Evolutionary conservation across 1,140 invertebrate genomes (phyloP), one percentile per base, ranked within the genome.

Genomic region (Mesaphorura yosii): DNA sequence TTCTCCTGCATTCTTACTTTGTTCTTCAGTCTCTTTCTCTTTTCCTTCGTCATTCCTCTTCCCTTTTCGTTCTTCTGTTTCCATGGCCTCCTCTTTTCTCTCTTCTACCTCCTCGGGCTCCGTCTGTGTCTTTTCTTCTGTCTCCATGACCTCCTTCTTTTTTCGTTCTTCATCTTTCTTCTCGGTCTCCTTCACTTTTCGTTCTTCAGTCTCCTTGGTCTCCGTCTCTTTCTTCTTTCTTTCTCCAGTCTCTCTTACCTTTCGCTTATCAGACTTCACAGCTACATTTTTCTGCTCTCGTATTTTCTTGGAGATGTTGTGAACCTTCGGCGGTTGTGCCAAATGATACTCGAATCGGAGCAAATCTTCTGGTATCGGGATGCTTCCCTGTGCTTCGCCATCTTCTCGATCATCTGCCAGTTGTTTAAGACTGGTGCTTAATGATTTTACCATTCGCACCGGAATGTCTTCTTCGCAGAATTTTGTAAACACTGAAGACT

Each of bases 401-500:
- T 41, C 34, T 48, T 50, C 52, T 46, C 23, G n/a, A 23, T 46
- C 23, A 15, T 42, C 15, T 10, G 37, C 26, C 10, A 17, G 23
- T 3, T 42, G 14, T 10, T 42, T 34, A 14, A 53, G 17, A 10
- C 37, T 20, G 22, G n/a, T 19, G 29, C 12, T 23, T 2, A 3
- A 4, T 22, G 41, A 4, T n/a, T 47, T 37, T 46, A 39, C 25
- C 22, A 26, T 29, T 37, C 31, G 22, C 27, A 34, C 19, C 37
- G 48, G 20, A 15, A 88, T 70, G 66, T 90, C 84, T 19, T 89
- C 74, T 74, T 95, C 90, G 74, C 89, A 93, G 66, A 90, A 90
- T 64, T 83, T 85, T 0, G 89, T 93, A 88, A 88, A 94, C 25
- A 85, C 73, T 6, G 88, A 92, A 1, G 80, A 75, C 73, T 92